phyloP scores from a whole-genome alignment of 2,113 vertebrate genomes.

The Motacilla alba region DNA sequence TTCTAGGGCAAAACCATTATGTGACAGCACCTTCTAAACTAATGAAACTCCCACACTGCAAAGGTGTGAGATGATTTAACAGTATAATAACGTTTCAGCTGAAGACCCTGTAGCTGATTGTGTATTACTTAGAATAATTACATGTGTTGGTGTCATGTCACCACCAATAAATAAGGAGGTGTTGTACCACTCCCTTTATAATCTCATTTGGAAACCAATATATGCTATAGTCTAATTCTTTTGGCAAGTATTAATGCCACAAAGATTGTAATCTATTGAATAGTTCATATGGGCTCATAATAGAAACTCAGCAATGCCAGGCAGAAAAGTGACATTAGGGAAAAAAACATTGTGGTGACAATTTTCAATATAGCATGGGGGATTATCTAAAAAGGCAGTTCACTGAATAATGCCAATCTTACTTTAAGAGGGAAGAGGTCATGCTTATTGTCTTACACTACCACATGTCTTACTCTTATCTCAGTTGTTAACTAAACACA shows the following conservation, averaged over 20 bases:
- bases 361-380: neutral
- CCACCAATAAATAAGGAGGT: neutral
- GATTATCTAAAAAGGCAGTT: neutral
- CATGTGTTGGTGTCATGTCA: neutral
- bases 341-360: neutral
- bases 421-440: neutral
- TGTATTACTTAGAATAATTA: neutral
- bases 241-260: neutral
- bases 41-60: neutral
- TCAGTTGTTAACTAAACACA: neutral
- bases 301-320: neutral
- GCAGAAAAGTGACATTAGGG: neutral
- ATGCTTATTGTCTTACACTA: neutral
- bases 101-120: neutral
- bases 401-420: neutral
- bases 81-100: neutral
- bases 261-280: neutral
- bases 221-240: neutral
- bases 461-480: neutral
- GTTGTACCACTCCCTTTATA: neutral
- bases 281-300: neutral
- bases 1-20: neutral
- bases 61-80: neutral
- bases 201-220: neutral
- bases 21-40: neutral